phyloP scores from a whole-genome alignment of 2,797 vertebrate species.

The Alauda arvensis region DNA sequence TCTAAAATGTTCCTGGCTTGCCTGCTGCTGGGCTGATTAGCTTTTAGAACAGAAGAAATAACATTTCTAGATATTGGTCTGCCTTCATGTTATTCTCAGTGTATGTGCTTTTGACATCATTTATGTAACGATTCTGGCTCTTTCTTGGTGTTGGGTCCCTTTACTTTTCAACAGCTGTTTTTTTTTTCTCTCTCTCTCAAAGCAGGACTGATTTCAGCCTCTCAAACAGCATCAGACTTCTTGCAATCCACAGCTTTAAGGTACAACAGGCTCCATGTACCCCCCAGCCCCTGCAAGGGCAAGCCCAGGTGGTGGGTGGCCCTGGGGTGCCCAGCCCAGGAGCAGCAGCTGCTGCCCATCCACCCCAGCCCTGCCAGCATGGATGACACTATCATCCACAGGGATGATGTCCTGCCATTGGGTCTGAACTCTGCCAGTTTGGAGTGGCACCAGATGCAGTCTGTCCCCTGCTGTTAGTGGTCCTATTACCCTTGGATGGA shows the following conservation, averaged over 20 bases:
- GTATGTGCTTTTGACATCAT: background rate
- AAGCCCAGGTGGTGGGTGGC: fast-evolving
- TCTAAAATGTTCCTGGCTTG: conserved; percentile 41
- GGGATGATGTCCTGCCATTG: background rate
- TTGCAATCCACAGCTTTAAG: fast-evolving
- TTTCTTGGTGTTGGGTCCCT: background rate
- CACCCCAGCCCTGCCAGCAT: fast-evolving
- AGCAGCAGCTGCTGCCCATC: fast-evolving
- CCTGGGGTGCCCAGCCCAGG: background rate
- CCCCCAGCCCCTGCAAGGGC: fast-evolving
- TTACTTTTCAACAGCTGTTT: background rate
- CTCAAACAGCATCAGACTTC: background rate
- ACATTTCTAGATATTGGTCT: background rate
- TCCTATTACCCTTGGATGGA: background rate
- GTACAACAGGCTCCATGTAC: fast-evolving
- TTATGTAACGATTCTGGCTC: background rate
- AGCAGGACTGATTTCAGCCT: background rate
- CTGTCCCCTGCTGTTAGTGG: background rate
- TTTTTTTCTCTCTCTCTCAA: background rate
- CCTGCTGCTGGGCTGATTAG: background rate
- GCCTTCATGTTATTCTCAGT: background rate
- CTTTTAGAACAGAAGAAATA: conserved; percentile 29
- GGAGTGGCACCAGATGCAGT: background rate
- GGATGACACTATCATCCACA: fast-evolving
- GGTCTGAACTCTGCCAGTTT: background rate